Base-by-base conservation (phyloP, 2,113 vertebrate species). In the Gavia stellata region DNA sequence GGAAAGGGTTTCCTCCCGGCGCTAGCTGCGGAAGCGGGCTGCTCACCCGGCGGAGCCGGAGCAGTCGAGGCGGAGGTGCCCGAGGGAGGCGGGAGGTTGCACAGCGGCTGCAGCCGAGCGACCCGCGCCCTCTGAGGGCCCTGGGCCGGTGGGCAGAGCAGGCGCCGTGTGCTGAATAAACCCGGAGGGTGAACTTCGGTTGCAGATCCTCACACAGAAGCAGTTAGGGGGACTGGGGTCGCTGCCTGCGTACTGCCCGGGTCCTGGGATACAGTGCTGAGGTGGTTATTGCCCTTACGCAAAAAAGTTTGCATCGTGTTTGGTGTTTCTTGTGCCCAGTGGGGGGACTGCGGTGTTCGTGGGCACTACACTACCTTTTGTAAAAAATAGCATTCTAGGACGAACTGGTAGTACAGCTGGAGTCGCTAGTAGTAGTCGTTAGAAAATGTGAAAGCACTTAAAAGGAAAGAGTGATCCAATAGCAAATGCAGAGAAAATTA, bases 181-280 rank as follows among this genome's bases (percentile, higher is more conserved):
- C 15, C 12, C 17, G 6, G 2, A 33, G 18, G 36, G 36, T 17
- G 5, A 42, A 18, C 36, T 23, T 12, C 7, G 2, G 28, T 8
- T 55, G 29, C 15, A 34, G 6, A 17, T 31, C 16, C 71, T 56
- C 4, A 17, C 52, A 2, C 8, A 5, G 68, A 5, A 17, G 38
- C 58, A 31, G 42, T 1, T 7, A 2, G 42, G 59, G 40, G 18
- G 9, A 4, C 8, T 3, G 29, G 49, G 15, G 34, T 11, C 34
- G 0, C 34, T 12, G 17, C 12, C 10, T 8, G 4, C 7, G 0
- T 2, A 4, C 61, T 12, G 52, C 31, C 20, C 3, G 1, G 31
- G 1, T 14, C 29, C 20, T 4, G 24, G 31, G 25, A 7, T 2
- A 5, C 49, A 2, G 4, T 8, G 26, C 14, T 12, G 56, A 21